phyloP scores from a whole-genome alignment of 2,113 vertebrate species.

The Eulemur macaco region DNA sequence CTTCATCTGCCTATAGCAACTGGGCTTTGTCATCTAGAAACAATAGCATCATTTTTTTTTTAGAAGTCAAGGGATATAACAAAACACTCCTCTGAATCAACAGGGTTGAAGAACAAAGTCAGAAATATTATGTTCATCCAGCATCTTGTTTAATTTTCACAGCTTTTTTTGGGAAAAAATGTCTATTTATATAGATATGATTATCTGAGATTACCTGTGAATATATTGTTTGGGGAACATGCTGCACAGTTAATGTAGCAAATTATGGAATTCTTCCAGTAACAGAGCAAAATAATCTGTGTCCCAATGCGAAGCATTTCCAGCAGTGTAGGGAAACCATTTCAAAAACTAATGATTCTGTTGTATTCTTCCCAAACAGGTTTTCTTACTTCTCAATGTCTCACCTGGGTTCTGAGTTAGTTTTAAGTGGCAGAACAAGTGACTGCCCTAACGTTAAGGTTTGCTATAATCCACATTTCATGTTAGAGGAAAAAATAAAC shows the following conservation, averaged over 20 bases:
- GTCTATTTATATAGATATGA: constrained; percentile 14
- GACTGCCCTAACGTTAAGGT: neutral
- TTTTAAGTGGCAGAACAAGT: neutral
- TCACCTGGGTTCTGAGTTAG: neutral
- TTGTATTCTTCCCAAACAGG: neutral
- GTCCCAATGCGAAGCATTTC: neutral
- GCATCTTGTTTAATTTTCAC: constrained; percentile 3
- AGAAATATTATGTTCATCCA: neutral
- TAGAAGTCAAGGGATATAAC: neutral
- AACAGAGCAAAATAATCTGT: neutral
- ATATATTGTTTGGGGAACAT: neutral
- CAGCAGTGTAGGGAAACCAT: neutral
- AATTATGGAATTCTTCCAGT: neutral
- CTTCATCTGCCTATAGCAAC: neutral
- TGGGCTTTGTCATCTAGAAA: constrained; percentile 1
- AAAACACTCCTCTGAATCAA: neutral
- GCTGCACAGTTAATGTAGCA: neutral
- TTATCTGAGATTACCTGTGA: neutral
- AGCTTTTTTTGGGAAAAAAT: neutral
- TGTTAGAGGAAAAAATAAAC: neutral
- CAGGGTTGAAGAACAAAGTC: constrained; percentile 27
- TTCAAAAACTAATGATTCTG: constrained; percentile 19
- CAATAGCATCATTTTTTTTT: neutral
- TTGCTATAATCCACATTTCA: neutral
- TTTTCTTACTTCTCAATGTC: neutral